Conservation (phyloP, 2,888 invertebrate species). For the Orchestes rusci region DNA sequence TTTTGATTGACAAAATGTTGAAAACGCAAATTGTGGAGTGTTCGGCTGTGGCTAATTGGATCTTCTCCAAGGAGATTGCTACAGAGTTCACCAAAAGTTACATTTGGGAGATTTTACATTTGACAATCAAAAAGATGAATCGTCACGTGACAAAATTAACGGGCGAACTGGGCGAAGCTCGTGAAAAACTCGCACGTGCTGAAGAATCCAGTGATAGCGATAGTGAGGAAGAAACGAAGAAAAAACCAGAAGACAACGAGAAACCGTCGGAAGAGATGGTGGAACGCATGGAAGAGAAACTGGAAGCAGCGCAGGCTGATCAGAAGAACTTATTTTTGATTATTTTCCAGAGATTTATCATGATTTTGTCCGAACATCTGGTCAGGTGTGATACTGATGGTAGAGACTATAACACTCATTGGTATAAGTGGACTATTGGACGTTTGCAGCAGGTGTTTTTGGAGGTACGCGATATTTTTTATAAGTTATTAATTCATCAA, state of each 20-base stretch:
- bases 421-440: constrained; percentile 95
- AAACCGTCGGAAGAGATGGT: constrained; percentile 71
- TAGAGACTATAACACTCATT: constrained; percentile 85
- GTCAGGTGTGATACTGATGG: constrained; percentile 90
- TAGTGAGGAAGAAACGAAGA: constrained; percentile 49
- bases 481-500: background rate
- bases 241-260: constrained; percentile 47
- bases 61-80: constrained; percentile 92
- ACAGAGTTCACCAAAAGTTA: constrained; percentile 87
- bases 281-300: constrained; percentile 90
- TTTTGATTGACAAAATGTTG: constrained; percentile 92
- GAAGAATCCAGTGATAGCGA: constrained; percentile 80
- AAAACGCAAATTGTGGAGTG: constrained; percentile 97
- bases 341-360: constrained; percentile 96
- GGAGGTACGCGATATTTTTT: constrained; percentile 53
- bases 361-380: constrained; percentile 94
- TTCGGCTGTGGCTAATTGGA: constrained; percentile 95
- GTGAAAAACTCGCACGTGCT: constrained; percentile 78
- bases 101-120: constrained; percentile 93
- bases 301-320: constrained; percentile 92
- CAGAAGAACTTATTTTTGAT: constrained; percentile 95
- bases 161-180: constrained; percentile 73
- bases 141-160: constrained; percentile 84
- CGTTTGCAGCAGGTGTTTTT: constrained; percentile 92
- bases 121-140: constrained; percentile 95